Percentiles rank a stretch among this genome's conserved stretches.
Conservation (phyloP, 2,113 vertebrate species). For the Xenopus tropicalis region DNA sequence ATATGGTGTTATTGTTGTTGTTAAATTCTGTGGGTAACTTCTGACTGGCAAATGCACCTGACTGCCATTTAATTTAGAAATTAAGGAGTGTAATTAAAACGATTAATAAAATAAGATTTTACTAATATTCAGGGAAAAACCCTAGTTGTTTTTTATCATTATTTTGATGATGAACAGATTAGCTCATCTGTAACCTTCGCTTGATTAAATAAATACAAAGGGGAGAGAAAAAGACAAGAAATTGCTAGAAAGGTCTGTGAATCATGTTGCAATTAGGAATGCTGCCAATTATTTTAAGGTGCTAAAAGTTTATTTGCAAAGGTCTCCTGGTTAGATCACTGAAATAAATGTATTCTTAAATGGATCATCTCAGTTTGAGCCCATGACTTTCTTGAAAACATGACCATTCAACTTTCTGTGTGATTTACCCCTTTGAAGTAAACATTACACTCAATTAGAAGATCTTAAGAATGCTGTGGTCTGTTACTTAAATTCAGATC, state of each 20-base stretch:
- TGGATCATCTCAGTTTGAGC: slow-evolving; percentile 57
- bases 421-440: slow-evolving; percentile 56
- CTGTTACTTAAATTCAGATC: slow-evolving; percentile 13
- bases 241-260: slow-evolving; percentile 53
- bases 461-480: slow-evolving; percentile 28
- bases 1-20: too few species aligned
- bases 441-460: slow-evolving; percentile 61
- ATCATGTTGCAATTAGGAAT: slow-evolving; percentile 56
- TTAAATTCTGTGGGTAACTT: too few species aligned
- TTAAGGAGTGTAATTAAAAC: background rate
- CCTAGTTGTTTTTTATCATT: background rate
- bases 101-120: background rate
- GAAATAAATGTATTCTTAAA: slow-evolving; percentile 66
- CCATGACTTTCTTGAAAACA: slow-evolving; percentile 61
- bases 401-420: slow-evolving; percentile 60
- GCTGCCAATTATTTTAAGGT: slow-evolving; percentile 59
- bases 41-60: too few species aligned
- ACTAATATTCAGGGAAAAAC: background rate
- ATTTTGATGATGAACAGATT: slow-evolving; percentile 45
- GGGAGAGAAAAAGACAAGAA: slow-evolving; percentile 14
- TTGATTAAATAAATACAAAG: slow-evolving; percentile 61
- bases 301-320: slow-evolving; percentile 65
- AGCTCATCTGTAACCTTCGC: slow-evolving; percentile 48
- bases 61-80: too few species aligned
- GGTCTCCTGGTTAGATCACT: slow-evolving; percentile 55